These are phyloP conservation scores for Xestoiulus laeticollis DNA, from an alignment of 2,888 invertebrate genomes.

Conservation along the genomic window DNA sequence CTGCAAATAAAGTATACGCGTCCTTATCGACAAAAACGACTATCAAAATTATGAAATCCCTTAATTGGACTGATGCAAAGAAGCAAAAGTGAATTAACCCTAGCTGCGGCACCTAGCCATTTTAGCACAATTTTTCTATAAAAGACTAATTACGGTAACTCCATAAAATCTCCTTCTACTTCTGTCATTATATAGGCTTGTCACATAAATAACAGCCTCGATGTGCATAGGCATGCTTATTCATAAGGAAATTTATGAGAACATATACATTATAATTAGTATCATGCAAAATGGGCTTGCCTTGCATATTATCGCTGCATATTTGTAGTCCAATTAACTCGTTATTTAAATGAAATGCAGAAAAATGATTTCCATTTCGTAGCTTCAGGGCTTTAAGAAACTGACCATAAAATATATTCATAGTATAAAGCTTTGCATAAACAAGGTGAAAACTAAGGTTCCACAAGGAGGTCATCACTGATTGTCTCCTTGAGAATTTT, in stretches of 20 bases:
- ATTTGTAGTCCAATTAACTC: not conserved
- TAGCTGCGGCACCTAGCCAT: slow-evolving; percentile 4
- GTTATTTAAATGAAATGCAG: not conserved
- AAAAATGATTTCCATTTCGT: not conserved
- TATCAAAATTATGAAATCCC: slow-evolving; percentile 12
- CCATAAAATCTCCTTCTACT: slow-evolving; percentile 5
- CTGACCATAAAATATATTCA: too few species aligned
- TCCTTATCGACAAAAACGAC: slow-evolving; percentile 26
- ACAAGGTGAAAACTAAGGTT: too few species aligned
- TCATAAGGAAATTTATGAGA: not conserved
- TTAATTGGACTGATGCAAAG: slow-evolving; percentile 20
- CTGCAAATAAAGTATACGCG: not conserved
- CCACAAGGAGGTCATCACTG: too few species aligned
- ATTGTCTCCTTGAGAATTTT: too few species aligned
- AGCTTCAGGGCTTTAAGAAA: not conserved
- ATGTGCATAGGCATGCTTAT: not conserved
- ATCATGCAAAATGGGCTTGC: not conserved
- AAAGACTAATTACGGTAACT: slow-evolving; percentile 13
- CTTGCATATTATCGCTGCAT: not conserved
- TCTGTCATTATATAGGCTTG: not conserved
- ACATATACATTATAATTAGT: not conserved
- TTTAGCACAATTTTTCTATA: not conserved
- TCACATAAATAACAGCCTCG: not conserved
- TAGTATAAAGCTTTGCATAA: too few species aligned
- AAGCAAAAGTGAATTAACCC: not conserved